A percentile compares a stretch with the other conserved stretches of the same genome.
These are phyloP conservation scores for Metopolophium dirhodum DNA, from an alignment of 1,140 invertebrate genomes.

Conservation along the genomic window DNA sequence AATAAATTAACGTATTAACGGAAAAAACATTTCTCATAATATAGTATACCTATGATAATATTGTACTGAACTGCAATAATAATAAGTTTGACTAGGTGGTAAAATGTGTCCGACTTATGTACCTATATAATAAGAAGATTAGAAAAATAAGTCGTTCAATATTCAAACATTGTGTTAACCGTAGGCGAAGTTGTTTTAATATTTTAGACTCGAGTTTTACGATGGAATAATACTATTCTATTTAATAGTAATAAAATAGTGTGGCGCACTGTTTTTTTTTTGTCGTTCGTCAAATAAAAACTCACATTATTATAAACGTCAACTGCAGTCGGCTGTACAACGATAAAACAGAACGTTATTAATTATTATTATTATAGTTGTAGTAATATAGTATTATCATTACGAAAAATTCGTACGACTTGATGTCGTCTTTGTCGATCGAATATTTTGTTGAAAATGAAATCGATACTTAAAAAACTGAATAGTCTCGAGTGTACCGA, in stretches of 20 bases:
- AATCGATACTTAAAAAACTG: not conserved
- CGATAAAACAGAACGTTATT: not conserved
- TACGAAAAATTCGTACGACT: no score
- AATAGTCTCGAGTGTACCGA: not conserved
- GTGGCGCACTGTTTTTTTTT: not conserved
- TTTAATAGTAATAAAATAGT: no score
- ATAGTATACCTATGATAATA: not conserved
- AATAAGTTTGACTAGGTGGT: not conserved
- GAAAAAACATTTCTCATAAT: not conserved
- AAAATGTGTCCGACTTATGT: not conserved
- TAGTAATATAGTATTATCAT: no score
- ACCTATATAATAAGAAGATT: not conserved
- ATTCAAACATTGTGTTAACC: not conserved
- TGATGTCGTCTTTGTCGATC: not conserved
- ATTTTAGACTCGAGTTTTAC: not conserved
- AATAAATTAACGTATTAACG: not conserved
- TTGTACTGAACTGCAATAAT: not conserved
- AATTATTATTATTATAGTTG: no score
- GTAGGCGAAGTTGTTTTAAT: not conserved
- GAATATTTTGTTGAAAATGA: not conserved
- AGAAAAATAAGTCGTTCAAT: not conserved
- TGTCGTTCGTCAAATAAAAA: not conserved
- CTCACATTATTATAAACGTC: not conserved
- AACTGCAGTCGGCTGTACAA: not conserved
- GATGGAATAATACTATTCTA: not conserved